Base-by-base conservation (phyloP, 2,888 invertebrate species). In the Ennomos quercinarius region DNA sequence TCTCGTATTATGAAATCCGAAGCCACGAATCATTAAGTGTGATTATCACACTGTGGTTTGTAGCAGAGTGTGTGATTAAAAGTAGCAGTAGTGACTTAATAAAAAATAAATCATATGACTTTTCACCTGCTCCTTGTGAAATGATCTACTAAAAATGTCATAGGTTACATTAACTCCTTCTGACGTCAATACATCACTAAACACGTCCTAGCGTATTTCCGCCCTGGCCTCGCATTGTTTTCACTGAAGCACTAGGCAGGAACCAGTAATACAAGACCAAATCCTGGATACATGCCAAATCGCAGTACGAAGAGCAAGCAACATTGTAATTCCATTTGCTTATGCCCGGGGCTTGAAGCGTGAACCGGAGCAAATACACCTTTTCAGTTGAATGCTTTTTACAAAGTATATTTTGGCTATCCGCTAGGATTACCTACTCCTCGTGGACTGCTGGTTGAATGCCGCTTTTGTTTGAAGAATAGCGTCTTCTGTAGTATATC, bases 281-380 rank as follows among this genome's bases (percentile, higher is more conserved):
- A 49, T 59, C 50, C 5, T 59, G 59, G 59, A 59, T 34, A 10
- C n/a, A 17, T 41, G 59, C 59, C 59, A 59, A 50, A 50, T 54
- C 53, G 13, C 59, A 54, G 37, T 49, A 45, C 41, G 44, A 59
- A 49, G 45, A 36, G 58, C 49, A 46, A 54, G 59, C 59, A 59
- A 50, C 54, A 54, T 54, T 59, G 49, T 59, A 59, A 59, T 54
- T 59, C 59, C 49, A 59, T 59, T 59, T 59, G 50, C 52, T 49
- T 53, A 53, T 45, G 48, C 52, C 57, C 42, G 13, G 48, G 58
- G 52, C 52, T 13, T 44, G 12, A 41, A 51, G 52, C 38, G 51
- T 47, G 41, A 50, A 51, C 40, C 49, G 36, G 38, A 27, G 49
- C 48, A 49, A 59, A 59, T 59, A 45, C 59, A 59, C 54, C 54